A percentile compares a stretch with the other conserved stretches of the same genome.
Conservation (phyloP, 2,113 vertebrate genomes). For the western clawed frog (Xenopus tropicalis) region UCB_Xtro_10.0 CM004450.2:94753501-94754000, state of each 20-base stretch:
- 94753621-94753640: background rate
- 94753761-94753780: background rate
- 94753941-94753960: conserved; percentile 5
- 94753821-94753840: conserved; percentile 5
- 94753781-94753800: conserved; percentile 4
- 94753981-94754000: background rate
- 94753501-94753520: too few species aligned
- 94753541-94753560: too few species aligned
- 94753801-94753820: conserved; percentile 10
- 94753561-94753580: too few species aligned
- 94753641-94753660: background rate
- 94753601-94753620: background rate
- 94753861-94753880: background rate
- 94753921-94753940: background rate
- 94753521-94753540: too few species aligned
- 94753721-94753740: background rate
- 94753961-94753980: conserved; percentile 12
- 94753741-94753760: background rate
- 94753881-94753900: background rate
- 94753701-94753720: background rate
- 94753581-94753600: too few species aligned
- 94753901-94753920: conserved; percentile 3
- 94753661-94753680: conserved; percentile 1
- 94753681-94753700: background rate
- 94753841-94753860: conserved; percentile 6